Base-by-base conservation (phyloP, 2,113 vertebrate species). In the Trematocara variabile region DNA sequence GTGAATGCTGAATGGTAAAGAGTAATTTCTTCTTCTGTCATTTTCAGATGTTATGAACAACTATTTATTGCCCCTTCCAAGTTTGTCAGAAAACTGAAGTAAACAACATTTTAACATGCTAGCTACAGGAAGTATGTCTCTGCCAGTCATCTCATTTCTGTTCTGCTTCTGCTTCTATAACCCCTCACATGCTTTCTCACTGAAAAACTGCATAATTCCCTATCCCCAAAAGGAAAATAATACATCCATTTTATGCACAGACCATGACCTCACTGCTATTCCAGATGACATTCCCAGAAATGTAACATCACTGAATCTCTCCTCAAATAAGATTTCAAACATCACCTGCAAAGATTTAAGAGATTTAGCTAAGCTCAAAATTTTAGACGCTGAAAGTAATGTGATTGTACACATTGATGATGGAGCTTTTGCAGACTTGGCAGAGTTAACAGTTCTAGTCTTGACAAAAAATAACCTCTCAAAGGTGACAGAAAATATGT, bases 211-310 rank as follows among this genome's bases (percentile, higher is more conserved):
- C 54, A n/a, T 1, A 25, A 80, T 65, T 11, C 0, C 6, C 16
- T 87, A 28, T 25, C 50, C 54, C 30, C 22, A 46, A 18, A 4
- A 18, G 8, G 41, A 1, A 73, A 73, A 48, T 0, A 30, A 18
- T 5, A 28, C 14, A 28, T 30, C 68, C 25, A 44, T 73, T 30
- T 4, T 6, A 11, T 90, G 91, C 16, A 1, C 1, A 1, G 1
- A 3, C 2, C 33, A 6, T 12, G 1, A 83, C 5, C 82, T 92
- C 5, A 16, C 44, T 4, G 3, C 11, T 2, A 7, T 90, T 13
- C 91, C 91, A 0, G 77, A 83, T 0, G 89, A 87, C 58, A 65
- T 92, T 34, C 91, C 87, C 48, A 77, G 22, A 60, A 8, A 70
- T 33, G 85, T 22, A 1, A 30, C 13, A 6, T 20, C 22, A 0